Percentiles rank a stretch among this genome's conserved stretches.
Conservation (phyloP, 2,797 vertebrate species). For the Microchirus variegatus region DNA sequence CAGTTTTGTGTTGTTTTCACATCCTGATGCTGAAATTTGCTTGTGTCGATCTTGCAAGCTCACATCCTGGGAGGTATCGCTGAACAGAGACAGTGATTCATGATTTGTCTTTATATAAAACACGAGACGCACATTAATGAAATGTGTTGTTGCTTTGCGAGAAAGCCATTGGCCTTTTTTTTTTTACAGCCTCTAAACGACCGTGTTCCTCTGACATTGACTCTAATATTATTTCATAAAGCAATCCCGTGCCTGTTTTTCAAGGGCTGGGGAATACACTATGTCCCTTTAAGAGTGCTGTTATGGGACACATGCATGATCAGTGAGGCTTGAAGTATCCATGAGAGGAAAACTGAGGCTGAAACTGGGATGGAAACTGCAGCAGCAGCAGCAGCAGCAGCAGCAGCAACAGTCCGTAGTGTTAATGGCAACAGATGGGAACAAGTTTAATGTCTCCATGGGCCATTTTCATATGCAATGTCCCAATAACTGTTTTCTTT, state of each 20-base stretch:
- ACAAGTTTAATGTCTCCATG: constrained; percentile 41
- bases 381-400: constrained; percentile 14
- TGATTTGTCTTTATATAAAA: constrained; percentile 40
- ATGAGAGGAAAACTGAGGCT: constrained; percentile 29
- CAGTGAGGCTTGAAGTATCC: constrained; percentile 37
- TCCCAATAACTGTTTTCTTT: constrained; percentile 35
- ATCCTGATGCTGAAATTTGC: too few species aligned
- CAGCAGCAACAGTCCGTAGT: not conserved
- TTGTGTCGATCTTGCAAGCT: constrained; percentile 9
- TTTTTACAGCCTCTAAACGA: constrained; percentile 20
- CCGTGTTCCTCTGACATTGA: constrained; percentile 26
- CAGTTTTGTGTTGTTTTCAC: too few species aligned
- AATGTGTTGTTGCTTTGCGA: constrained; percentile 48
- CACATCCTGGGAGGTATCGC: constrained; percentile 20
- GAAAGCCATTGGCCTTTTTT: constrained; percentile 18
- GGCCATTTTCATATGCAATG: constrained; percentile 39
- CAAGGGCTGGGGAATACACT: constrained; percentile 12
- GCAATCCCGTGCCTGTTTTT: constrained; percentile 17
- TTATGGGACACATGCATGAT: constrained; percentile 39
- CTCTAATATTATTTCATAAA: constrained; percentile 35
- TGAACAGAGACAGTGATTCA: constrained; percentile 37
- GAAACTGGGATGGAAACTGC: constrained; percentile 17
- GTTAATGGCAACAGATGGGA: constrained; percentile 46
- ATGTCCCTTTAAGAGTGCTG: constrained; percentile 16
- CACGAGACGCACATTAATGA: constrained; percentile 13